A percentile compares a stretch with the other conserved stretches of the same genome.
These are phyloP conservation scores for Zootoca vivipara DNA, from an alignment of 2,113 vertebrate species.

Conservation along the genomic window DNA sequence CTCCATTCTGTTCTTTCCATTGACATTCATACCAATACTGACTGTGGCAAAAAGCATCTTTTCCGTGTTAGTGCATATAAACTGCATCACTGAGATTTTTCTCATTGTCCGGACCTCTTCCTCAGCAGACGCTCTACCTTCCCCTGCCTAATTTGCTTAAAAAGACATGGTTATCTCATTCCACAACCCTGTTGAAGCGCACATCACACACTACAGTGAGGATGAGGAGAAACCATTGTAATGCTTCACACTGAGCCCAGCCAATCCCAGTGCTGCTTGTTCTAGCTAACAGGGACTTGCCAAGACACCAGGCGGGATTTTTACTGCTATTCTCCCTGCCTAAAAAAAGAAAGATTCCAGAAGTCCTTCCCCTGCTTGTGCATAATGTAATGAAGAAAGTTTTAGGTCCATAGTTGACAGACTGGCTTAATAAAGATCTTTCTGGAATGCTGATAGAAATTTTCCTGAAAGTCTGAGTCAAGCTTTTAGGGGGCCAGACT, in stretches of 20 bases:
- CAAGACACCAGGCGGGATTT: not conserved
- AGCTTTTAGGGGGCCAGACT: too few relatives aligned
- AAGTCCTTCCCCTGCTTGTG: not conserved
- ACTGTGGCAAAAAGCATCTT: slow-evolving; percentile 12
- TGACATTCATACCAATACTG: slow-evolving; percentile 25
- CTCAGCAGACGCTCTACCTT: not conserved
- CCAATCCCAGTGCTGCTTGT: not conserved
- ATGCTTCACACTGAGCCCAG: not conserved
- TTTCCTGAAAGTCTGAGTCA: too few relatives aligned
- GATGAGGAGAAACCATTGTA: not conserved
- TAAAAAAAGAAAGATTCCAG: not conserved
- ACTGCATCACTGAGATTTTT: slow-evolving; percentile 15
- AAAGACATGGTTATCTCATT: not conserved
- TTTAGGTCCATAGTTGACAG: not conserved
- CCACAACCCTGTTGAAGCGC: slow-evolving; percentile 14
- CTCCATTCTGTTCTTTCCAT: slow-evolving; percentile 37
- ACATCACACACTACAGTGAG: not conserved
- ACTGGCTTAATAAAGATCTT: too few relatives aligned
- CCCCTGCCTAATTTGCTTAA: not conserved
- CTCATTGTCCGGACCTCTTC: not conserved
- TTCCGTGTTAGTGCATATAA: slow-evolving; percentile 1
- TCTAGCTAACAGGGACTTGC: not conserved
- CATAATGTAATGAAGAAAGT: not conserved
- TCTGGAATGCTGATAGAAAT: too few relatives aligned
- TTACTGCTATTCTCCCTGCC: not conserved